Evolutionary conservation across 2,797 vertebrate species (phyloP).

Genomic region (Borostomias antarcticus): DNA sequence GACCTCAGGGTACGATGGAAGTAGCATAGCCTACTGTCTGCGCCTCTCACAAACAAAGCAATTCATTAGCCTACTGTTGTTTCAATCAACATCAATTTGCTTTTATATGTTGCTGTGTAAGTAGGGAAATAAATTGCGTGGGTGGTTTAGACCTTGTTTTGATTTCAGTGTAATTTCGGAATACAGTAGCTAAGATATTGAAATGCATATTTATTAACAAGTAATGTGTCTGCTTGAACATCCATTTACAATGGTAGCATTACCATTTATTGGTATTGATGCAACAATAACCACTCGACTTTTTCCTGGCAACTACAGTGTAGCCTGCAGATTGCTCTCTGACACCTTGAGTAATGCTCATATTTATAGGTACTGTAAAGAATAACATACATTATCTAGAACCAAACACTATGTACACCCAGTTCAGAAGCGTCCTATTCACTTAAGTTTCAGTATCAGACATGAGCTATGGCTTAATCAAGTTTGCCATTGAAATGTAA

Average conservation of each 20-base stretch:
- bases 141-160: conserved; percentile 46
- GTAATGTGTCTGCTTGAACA: background rate
- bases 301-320: no score
- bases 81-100: conserved; percentile 66
- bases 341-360: no score
- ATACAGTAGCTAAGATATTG: background rate
- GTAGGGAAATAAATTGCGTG: conserved; percentile 48
- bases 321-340: no score
- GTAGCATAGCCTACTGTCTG: conserved; percentile 44
- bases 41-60: conserved; percentile 53
- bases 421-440: no score
- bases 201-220: background rate
- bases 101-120: conserved; percentile 37
- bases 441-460: no score
- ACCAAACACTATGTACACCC: no score
- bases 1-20: conserved; percentile 56
- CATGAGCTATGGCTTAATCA: background rate
- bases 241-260: background rate
- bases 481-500: background rate
- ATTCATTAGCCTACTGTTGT: conserved; percentile 63
- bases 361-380: no score
- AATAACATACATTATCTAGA: no score
- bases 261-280: background rate
- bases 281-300: no score
- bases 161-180: conserved; percentile 32